phyloP scores from a whole-genome alignment of 2,113 vertebrate species.

The Lonchura striata region DNA sequence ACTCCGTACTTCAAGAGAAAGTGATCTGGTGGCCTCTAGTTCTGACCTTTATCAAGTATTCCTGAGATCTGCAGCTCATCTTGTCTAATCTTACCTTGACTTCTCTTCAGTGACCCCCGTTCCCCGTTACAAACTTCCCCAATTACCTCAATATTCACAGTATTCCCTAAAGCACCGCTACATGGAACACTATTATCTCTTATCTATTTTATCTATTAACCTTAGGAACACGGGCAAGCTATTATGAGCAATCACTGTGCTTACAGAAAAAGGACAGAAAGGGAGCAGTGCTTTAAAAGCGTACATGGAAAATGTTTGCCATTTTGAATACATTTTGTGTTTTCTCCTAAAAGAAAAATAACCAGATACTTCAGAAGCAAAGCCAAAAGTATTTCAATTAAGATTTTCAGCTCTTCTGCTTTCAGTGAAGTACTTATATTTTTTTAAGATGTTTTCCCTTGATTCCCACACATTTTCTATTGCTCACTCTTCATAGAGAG shows the following conservation, averaged over 20 bases:
- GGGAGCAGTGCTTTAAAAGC: neutral
- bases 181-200: constrained; percentile 14
- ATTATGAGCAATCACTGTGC: neutral
- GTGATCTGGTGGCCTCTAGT: neutral
- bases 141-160: constrained; percentile 43
- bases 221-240: neutral
- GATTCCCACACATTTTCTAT: neutral
- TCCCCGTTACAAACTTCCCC: neutral
- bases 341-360: neutral
- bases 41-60: constrained; percentile 23
- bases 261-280: neutral
- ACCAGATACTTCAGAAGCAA: neutral
- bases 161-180: constrained; percentile 23
- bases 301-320: neutral
- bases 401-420: neutral
- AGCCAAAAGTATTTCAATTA: neutral
- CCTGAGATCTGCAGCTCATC: neutral
- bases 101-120: neutral
- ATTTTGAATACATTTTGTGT: neutral
- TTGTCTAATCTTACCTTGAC: constrained; percentile 41
- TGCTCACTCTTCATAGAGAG: neutral
- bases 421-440: neutral
- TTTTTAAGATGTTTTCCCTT: neutral
- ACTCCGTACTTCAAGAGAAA: neutral
- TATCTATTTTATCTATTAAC: constrained; percentile 47